These are phyloP conservation scores for Poeciliopsis gracilis DNA, from an alignment of 2,797 vertebrate species.

Conservation along the genomic window DNA sequence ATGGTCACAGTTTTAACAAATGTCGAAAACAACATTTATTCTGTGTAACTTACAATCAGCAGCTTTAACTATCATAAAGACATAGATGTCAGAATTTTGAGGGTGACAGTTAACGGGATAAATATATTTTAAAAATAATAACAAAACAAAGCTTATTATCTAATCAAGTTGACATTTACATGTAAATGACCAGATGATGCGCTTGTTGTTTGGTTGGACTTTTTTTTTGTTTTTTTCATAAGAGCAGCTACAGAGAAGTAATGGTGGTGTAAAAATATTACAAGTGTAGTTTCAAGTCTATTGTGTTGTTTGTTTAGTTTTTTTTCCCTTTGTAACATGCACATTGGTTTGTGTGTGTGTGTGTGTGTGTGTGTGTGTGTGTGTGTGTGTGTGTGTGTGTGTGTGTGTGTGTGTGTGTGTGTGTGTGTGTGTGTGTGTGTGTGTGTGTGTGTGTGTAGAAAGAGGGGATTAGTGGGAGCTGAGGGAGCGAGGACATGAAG, in stretches of 20 bases:
- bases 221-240: background rate
- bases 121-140: background rate
- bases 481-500: background rate
- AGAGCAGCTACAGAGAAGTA: background rate
- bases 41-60: too few species aligned
- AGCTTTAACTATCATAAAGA: too few species aligned
- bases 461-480: background rate
- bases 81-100: too few species aligned
- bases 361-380: background rate
- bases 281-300: background rate
- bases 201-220: background rate
- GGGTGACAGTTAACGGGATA: background rate
- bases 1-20: too few species aligned
- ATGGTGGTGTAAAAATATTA: background rate
- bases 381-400: background rate
- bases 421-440: background rate
- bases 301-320: background rate
- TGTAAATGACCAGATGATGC: background rate
- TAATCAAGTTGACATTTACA: background rate
- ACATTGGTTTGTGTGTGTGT: background rate
- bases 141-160: background rate
- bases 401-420: background rate
- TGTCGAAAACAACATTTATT: too few species aligned
- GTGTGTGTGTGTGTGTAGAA: background rate
- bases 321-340: background rate